phyloP scores from a whole-genome alignment of 2,888 invertebrate genomes.

The Fragum whitleyi region DNA sequence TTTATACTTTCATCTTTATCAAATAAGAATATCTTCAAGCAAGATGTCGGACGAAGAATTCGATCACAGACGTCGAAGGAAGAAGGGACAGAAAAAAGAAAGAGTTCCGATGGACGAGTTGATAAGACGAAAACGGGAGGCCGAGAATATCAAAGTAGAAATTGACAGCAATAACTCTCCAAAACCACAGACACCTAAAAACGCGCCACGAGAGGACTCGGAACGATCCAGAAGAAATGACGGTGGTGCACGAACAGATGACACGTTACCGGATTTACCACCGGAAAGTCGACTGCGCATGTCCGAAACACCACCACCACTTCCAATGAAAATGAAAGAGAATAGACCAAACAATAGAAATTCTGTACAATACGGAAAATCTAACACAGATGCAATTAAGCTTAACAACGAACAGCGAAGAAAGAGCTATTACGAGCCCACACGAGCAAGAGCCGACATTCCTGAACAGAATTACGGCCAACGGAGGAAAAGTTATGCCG shows the following conservation, averaged over 20 bases:
- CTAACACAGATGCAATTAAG: neutral
- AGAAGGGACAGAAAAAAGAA: constrained; percentile 8
- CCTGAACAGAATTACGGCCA: neutral
- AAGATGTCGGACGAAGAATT: constrained; percentile 17
- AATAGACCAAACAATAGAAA: constrained; percentile 3
- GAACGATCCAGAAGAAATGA: neutral
- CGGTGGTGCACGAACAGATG: neutral
- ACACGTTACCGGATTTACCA: neutral
- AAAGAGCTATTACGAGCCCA: neutral
- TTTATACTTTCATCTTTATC: too few species aligned
- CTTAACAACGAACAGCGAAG: neutral
- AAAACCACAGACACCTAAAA: neutral
- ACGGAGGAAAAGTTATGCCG: neutral
- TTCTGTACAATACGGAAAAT: neutral
- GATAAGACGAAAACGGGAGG: constrained; percentile 9
- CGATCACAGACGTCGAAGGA: neutral
- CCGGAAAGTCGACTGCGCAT: constrained; percentile 2
- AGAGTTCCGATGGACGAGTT: constrained; percentile 23
- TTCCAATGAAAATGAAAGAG: constrained; percentile 5
- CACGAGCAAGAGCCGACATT: neutral
- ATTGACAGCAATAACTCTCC: neutral
- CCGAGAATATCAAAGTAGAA: constrained; percentile 23
- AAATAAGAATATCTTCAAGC: neutral
- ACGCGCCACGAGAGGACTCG: neutral
- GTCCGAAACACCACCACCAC: constrained; percentile 11